Evolutionary conservation across 2,888 invertebrate genomes (phyloP).

Genomic region (Dryobota labecula): DNA sequence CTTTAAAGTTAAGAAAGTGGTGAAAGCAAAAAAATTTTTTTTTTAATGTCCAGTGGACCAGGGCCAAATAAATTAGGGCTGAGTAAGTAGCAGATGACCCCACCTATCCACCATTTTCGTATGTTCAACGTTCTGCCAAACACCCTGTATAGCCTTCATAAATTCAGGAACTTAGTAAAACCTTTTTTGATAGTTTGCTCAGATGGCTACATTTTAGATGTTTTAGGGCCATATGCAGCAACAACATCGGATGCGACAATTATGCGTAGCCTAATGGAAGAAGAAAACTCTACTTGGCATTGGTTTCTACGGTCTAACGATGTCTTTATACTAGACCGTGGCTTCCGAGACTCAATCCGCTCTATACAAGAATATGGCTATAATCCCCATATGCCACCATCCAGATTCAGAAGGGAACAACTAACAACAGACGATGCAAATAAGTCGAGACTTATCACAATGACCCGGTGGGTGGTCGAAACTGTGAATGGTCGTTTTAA

Average conservation of each 20-base stretch:
- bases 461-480: slow-evolving; percentile 5
- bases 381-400: slow-evolving; percentile 23
- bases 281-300: slow-evolving; percentile 10
- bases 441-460: slow-evolving; percentile 15
- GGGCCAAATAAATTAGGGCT: no score
- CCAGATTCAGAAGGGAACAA: slow-evolving; percentile 23
- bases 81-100: no score
- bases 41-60: no score
- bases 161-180: slow-evolving; percentile 27
- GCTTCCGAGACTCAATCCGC: slow-evolving; percentile 7
- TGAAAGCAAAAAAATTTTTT: no score
- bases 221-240: slow-evolving; percentile 38
- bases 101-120: no score
- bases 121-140: no score
- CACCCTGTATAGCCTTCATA: no score
- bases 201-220: slow-evolving; percentile 34
- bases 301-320: slow-evolving; percentile 1
- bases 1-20: no score
- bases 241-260: slow-evolving; percentile 33
- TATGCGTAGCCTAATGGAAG: slow-evolving; percentile 30
- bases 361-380: slow-evolving; percentile 15
- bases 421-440: slow-evolving; percentile 28
- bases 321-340: slow-evolving; percentile 11
- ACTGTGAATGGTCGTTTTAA: slow-evolving; percentile 2
- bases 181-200: slow-evolving; percentile 37